phyloP scores from a whole-genome alignment of 2,888 invertebrate genomes.

The Rotaria magnacalcarata region DNA sequence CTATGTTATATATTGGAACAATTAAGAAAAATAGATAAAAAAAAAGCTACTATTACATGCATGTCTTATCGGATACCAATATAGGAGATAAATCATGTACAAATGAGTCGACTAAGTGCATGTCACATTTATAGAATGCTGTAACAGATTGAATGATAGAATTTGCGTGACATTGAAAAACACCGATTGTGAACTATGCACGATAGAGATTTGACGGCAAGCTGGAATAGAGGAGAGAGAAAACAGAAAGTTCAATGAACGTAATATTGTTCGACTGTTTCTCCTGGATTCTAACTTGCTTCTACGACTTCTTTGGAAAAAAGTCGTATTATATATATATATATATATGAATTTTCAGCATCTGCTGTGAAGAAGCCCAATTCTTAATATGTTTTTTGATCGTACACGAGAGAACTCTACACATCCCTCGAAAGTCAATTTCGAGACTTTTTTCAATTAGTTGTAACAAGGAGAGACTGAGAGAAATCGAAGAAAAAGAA shows the following conservation, averaged over 20 bases:
- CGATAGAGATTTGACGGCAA: not conserved
- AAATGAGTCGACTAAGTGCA: not conserved
- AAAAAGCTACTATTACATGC: not conserved
- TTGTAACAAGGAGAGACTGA: not conserved
- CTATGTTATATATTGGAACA: not conserved
- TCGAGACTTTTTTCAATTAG: constrained; percentile 8
- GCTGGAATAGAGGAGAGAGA: not conserved
- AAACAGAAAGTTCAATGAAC: not conserved
- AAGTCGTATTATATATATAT: not conserved
- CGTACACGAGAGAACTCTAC: not conserved
- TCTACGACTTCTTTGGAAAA: no score
- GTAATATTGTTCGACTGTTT: not conserved
- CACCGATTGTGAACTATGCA: not conserved
- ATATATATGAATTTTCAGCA: not conserved
- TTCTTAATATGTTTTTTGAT: not conserved
- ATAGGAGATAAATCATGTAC: not conserved
- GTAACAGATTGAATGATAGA: not conserved
- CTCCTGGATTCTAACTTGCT: not conserved
- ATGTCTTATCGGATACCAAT: not conserved
- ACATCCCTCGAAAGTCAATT: not conserved
- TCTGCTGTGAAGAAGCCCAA: not conserved
- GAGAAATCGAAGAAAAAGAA: not conserved
- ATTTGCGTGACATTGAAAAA: constrained; percentile 14
- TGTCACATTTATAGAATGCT: not conserved
- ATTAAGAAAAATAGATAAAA: not conserved